Evolutionary conservation across 2,797 vertebrate genomes (phyloP).

Genomic region (Micrastur ruficollis): DNA sequence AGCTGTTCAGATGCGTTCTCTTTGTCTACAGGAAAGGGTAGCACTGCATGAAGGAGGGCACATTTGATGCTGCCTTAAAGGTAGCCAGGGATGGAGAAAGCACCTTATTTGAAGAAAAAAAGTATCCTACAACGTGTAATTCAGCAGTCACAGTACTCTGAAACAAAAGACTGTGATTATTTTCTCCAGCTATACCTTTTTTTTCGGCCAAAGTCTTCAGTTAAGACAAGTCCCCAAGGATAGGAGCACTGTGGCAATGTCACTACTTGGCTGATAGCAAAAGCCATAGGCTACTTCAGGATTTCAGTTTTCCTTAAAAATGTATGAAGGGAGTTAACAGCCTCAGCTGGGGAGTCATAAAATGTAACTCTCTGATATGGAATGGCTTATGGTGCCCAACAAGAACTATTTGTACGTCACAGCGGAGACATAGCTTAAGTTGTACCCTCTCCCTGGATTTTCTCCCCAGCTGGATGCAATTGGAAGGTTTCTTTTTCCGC

Average conservation of each 20-base stretch:
- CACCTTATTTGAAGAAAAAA: background rate
- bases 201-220: background rate
- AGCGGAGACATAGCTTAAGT: background rate
- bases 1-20: background rate
- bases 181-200: background rate
- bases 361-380: background rate
- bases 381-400: background rate
- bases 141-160: background rate
- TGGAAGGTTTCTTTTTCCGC: background rate
- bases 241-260: background rate
- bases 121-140: background rate
- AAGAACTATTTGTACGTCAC: background rate
- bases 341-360: background rate
- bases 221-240: background rate
- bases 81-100: background rate
- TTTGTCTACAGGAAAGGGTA: background rate
- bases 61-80: background rate
- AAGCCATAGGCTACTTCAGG: background rate
- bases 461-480: rapidly evolving
- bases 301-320: background rate
- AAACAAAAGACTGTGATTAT: background rate
- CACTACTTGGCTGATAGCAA: background rate
- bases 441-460: background rate
- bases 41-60: background rate
- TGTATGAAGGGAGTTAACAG: background rate